Conservation (phyloP, 2,113 vertebrate species). For the Neotoma lepida region DNA sequence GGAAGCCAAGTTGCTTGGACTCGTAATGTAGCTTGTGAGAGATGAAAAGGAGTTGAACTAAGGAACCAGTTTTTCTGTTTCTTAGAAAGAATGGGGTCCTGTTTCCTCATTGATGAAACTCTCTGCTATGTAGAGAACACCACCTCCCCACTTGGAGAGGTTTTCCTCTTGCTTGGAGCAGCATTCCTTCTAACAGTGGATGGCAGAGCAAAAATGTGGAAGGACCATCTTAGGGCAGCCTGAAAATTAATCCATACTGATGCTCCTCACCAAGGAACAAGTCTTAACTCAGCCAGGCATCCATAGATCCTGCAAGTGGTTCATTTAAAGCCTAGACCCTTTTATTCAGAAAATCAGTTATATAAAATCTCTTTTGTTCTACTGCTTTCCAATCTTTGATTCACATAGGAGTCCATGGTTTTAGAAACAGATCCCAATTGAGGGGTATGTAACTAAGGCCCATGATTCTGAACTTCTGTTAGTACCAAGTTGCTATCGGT, state of each 20-base stretch:
- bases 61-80: constrained; percentile 39
- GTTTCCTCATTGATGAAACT: constrained; percentile 21
- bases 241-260: constrained; percentile 22
- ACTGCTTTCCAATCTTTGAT: not conserved
- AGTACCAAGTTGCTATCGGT: not conserved
- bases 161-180: not conserved
- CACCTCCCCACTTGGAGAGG: not conserved
- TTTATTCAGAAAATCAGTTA: constrained; percentile 40
- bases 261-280: not conserved
- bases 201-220: not conserved
- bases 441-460: not conserved
- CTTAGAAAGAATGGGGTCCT: constrained; percentile 38
- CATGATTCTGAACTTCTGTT: not conserved
- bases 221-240: constrained; percentile 20
- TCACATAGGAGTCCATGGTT: not conserved
- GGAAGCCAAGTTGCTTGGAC: constrained; percentile 49
- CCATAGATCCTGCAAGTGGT: not conserved
- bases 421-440: not conserved
- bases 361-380: not conserved
- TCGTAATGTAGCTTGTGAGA: not conserved
- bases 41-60: constrained; percentile 64
- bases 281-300: not conserved
- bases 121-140: not conserved
- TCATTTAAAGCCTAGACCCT: constrained; percentile 19
- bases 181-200: not conserved